Evolutionary conservation across 2,888 invertebrate species (phyloP).

Genomic region (Leptinotarsa haldemani): DNA sequence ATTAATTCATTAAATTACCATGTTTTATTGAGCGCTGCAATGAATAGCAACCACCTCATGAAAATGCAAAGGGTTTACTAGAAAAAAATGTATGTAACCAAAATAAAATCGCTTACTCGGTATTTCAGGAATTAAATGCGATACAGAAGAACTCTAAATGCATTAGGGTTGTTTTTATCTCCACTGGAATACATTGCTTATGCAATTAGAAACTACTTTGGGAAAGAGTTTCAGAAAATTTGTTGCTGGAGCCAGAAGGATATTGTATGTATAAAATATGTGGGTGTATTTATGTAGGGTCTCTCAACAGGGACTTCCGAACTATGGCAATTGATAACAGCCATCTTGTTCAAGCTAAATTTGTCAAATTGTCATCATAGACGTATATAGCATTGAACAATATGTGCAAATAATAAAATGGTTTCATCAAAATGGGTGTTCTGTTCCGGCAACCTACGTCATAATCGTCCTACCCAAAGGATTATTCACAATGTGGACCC

Average conservation of each 20-base stretch:
- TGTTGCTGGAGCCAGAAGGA: not conserved
- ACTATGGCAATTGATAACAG: too few species aligned
- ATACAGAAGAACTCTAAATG: slow-evolving; percentile 4
- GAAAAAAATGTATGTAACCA: not conserved
- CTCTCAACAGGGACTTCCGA: too few species aligned
- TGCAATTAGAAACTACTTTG: not conserved
- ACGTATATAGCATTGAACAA: too few species aligned
- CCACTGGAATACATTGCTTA: not conserved
- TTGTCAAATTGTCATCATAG: too few species aligned
- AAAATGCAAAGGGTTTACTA: slow-evolving; percentile 1
- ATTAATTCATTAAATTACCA: not conserved
- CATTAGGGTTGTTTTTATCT: not conserved
- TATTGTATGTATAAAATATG: not conserved
- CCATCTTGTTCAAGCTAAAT: too few species aligned
- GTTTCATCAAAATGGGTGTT: too few species aligned
- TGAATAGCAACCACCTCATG: not conserved
- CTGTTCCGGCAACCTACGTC: too few species aligned
- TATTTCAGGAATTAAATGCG: slow-evolving; percentile 7
- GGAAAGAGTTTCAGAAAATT: not conserved
- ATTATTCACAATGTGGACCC: too few species aligned
- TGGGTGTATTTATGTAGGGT: not conserved
- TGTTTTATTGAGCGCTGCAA: not conserved
- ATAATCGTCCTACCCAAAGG: too few species aligned
- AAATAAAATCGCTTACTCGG: not conserved
- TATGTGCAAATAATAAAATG: too few species aligned